A percentile compares a stretch with the other conserved stretches of the same genome.
Conservation (phyloP, 2,797 vertebrate genomes). For the Brachymystax lenok region DNA sequence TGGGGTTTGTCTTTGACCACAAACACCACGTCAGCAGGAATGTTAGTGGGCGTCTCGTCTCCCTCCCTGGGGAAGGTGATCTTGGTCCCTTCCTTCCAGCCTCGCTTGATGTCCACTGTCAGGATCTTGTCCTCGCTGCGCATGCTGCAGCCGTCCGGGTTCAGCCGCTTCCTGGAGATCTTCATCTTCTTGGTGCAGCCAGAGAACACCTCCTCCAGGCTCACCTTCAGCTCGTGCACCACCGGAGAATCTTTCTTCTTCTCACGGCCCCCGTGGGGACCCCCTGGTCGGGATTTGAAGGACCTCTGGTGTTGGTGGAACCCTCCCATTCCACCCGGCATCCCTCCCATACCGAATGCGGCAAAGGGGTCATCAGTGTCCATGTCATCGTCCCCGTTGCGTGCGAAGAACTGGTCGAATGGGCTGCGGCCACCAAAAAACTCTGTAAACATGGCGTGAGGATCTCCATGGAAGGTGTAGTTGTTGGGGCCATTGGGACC, state of each 20-base stretch:
- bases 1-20: slow-evolving; percentile 97
- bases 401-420: slow-evolving; percentile 93
- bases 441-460: slow-evolving; percentile 93
- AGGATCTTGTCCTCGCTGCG: slow-evolving; percentile 96
- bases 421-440: slow-evolving; percentile 95
- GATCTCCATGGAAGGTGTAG: slow-evolving; percentile 96
- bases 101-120: slow-evolving; percentile 94
- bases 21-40: slow-evolving; percentile 98
- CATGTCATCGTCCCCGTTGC: slow-evolving; percentile 85
- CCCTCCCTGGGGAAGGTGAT: slow-evolving; percentile 98
- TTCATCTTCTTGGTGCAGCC: slow-evolving; percentile 97
- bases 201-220: slow-evolving; percentile 92
- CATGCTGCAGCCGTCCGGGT: slow-evolving; percentile 87
- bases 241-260: slow-evolving; percentile 93
- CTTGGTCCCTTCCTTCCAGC: slow-evolving; percentile 99
- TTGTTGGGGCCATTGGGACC: slow-evolving; percentile 82
- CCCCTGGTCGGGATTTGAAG: slow-evolving; percentile 66
- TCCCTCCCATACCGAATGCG: slow-evolving; percentile 83
- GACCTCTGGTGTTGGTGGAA: slow-evolving; percentile 72
- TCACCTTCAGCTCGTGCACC: slow-evolving; percentile 93
- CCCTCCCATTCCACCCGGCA: slow-evolving; percentile 71
- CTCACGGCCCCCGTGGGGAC: slow-evolving; percentile 64
- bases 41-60: slow-evolving; percentile 90
- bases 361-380: slow-evolving; percentile 91
- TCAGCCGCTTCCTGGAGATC: slow-evolving; percentile 94